Evolutionary conservation across 1,140 invertebrate genomes (phyloP).

Genomic region (Elysia chlorotica): DNA sequence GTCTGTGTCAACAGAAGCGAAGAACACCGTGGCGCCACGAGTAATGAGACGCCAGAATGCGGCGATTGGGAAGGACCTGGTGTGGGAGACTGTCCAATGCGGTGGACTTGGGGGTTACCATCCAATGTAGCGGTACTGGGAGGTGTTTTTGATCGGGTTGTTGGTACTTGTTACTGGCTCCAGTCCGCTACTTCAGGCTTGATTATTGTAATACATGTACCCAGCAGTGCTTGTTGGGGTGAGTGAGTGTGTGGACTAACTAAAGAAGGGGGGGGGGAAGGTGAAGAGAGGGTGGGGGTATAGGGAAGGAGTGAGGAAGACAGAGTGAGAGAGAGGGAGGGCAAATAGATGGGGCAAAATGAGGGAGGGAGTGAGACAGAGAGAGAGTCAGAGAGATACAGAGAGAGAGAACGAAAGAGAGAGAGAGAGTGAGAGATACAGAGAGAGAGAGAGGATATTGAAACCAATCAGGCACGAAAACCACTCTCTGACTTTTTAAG

Average conservation of each 20-base stretch:
- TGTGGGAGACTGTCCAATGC: too few species aligned
- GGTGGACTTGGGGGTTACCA: too few species aligned
- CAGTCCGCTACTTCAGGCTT: background rate
- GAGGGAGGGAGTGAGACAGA: conserved; percentile 12
- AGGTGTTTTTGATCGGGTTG: too few species aligned
- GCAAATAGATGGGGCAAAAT: conserved; percentile 4
- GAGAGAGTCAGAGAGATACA: conserved; percentile 8
- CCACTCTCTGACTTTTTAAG: too few species aligned
- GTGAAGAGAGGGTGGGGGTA: background rate
- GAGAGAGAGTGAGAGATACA: background rate
- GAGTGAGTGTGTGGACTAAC: background rate
- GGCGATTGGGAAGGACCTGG: too few species aligned
- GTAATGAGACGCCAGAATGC: too few species aligned
- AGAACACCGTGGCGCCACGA: too few species aligned
- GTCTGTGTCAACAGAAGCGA: too few species aligned
- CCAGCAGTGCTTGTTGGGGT: background rate
- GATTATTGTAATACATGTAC: background rate
- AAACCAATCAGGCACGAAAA: too few species aligned
- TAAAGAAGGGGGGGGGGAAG: conserved; percentile 1
- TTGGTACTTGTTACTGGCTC: too few species aligned
- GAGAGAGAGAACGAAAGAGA: background rate
- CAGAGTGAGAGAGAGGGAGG: conserved; percentile 4
- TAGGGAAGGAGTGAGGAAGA: conserved; percentile 7
- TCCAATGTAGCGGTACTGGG: too few species aligned
- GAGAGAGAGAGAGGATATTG: background rate